Conservation (phyloP, 2,797 vertebrate genomes). For the Nyctibius grandis region DNA sequence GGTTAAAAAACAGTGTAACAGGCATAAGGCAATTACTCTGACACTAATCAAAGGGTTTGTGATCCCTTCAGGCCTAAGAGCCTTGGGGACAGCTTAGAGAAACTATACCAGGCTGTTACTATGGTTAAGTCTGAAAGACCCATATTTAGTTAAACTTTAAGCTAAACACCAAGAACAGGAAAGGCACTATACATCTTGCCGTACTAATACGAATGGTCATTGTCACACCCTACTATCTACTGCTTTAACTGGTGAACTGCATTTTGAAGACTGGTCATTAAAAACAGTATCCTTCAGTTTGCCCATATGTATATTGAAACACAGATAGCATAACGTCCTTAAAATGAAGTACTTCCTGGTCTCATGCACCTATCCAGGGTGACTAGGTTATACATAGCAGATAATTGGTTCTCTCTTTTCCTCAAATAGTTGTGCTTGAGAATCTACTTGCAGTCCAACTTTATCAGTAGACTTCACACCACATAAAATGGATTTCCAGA, state of each 20-base stretch:
- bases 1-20: fast-evolving
- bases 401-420: background rate
- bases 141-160: background rate
- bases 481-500: background rate
- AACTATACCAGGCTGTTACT: background rate
- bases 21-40: background rate
- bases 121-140: background rate
- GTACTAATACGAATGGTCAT: background rate
- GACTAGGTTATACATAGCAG: background rate
- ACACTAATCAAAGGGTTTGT: background rate
- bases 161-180: background rate
- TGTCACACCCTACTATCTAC: fast-evolving
- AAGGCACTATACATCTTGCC: background rate
- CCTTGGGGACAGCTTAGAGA: background rate
- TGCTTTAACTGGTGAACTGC: background rate
- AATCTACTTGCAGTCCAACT: background rate
- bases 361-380: background rate
- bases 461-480: background rate
- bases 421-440: background rate
- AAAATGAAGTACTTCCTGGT: background rate
- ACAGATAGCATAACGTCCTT: background rate
- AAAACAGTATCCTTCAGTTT: background rate
- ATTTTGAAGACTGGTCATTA: background rate
- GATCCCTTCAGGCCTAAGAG: background rate
- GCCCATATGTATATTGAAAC: fast-evolving